Conservation (phyloP, 2,113 vertebrate genomes). For the Nicator chloris region DNA sequence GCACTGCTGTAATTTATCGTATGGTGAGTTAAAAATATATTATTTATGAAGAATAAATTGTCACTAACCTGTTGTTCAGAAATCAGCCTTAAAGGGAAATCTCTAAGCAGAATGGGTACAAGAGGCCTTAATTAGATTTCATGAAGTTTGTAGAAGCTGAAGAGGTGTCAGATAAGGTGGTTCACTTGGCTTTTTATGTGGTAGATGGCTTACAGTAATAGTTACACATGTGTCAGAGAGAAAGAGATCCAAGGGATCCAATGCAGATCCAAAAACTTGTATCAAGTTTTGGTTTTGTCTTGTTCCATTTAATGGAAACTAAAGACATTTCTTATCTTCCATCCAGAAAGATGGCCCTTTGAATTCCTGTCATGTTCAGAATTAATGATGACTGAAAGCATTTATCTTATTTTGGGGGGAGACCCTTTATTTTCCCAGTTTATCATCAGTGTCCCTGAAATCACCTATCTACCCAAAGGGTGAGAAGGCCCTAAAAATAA, state of each 20-base stretch:
- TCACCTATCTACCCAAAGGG: not conserved
- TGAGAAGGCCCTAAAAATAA: not conserved
- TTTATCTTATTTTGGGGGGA: not conserved
- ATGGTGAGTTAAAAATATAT: not conserved
- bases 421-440: not conserved
- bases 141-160: not conserved
- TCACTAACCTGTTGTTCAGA: not conserved
- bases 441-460: not conserved
- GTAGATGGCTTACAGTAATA: not conserved
- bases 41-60: not conserved
- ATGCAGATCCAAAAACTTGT: not conserved
- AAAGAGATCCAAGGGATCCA: not conserved
- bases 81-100: not conserved
- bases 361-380: not conserved
- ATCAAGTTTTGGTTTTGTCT: not conserved
- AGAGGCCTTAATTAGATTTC: not conserved
- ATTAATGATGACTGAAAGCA: not conserved
- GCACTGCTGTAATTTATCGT: not conserved
- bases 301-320: not conserved
- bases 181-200: not conserved
- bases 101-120: not conserved
- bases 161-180: not conserved
- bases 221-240: not conserved
- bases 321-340: not conserved
- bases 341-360: not conserved